These are phyloP conservation scores for Anolis carolinensis DNA, from an alignment of 2,113 vertebrate genomes.

Conservation along the genomic window DNA sequence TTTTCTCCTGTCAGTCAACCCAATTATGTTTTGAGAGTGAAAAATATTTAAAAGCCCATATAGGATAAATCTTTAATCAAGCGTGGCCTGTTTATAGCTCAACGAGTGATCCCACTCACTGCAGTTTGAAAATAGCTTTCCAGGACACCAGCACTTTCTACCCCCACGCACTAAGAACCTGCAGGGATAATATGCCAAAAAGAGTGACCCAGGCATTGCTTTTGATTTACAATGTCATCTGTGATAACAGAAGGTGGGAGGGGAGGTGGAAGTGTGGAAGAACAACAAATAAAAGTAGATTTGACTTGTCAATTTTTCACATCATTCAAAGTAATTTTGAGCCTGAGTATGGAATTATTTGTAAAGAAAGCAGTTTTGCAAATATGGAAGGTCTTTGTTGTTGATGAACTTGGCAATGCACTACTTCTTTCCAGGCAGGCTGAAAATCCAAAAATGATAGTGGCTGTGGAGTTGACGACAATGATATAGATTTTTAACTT, in stretches of 20 bases:
- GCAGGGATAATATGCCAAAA: conserved; percentile 52
- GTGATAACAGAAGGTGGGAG: conserved; percentile 26
- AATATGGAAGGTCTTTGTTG: neutral
- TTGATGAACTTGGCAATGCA: neutral
- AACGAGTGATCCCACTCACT: conserved; percentile 43
- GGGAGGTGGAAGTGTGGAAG: conserved; percentile 37
- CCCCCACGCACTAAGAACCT: conserved; percentile 36
- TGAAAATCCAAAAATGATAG: neutral
- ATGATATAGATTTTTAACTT: too few species aligned
- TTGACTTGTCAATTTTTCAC: conserved; percentile 42
- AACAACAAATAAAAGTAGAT: conserved; percentile 50
- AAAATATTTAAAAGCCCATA: conserved; percentile 36
- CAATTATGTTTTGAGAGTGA: conserved; percentile 36
- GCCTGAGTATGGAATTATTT: conserved; percentile 19
- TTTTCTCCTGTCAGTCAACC: neutral
- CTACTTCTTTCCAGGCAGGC: neutral
- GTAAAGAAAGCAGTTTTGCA: conserved; percentile 21
- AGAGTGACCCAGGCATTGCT: conserved; percentile 44
- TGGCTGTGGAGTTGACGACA: too few species aligned
- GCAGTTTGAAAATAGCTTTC: conserved; percentile 38
- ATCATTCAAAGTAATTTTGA: conserved; percentile 54
- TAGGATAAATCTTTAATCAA: conserved; percentile 52
- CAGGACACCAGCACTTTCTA: conserved; percentile 33
- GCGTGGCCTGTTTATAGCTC: conserved; percentile 38
- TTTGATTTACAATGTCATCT: conserved; percentile 59